Conservation (phyloP, 2,888 invertebrate species). For the Philopedon plagiatum region DNA sequence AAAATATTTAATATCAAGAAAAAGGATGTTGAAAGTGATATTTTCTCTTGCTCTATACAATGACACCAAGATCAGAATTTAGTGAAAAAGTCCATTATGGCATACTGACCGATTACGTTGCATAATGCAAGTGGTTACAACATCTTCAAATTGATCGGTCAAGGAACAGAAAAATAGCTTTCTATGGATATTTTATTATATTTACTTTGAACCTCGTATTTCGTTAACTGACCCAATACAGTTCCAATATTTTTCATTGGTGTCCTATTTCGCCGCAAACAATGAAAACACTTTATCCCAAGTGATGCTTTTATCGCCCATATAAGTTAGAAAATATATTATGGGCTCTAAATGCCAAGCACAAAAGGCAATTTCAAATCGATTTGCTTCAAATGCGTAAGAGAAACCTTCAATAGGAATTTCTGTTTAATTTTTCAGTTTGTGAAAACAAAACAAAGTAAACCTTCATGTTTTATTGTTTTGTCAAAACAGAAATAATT, state of each 20-base stretch:
- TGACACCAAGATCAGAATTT: no score
- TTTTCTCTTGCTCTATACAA: no score
- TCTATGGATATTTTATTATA: no score
- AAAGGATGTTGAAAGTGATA: no score
- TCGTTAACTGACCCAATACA: neutral
- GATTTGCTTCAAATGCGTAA: conserved; percentile 54
- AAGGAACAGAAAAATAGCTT: no score
- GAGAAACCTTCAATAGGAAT: conserved; percentile 44
- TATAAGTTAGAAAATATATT: conserved; percentile 49
- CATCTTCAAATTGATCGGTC: no score
- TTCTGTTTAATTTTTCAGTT: neutral
- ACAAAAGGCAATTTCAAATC: conserved; percentile 56
- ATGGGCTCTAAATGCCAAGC: conserved; percentile 54
- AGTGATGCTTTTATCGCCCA: conserved; percentile 38
- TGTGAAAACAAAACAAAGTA: neutral
- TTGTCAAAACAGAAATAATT: no score
- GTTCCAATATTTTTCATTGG: conserved; percentile 3
- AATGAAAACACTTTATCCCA: conserved; percentile 34
- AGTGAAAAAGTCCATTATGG: no score
- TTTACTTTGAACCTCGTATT: neutral
- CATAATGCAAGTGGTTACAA: no score
- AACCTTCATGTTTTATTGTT: no score
- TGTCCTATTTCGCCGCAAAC: conserved; percentile 7
- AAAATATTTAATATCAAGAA: no score
- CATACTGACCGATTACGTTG: no score